phyloP scores from a whole-genome alignment of 2,888 invertebrate species.

The Dryocosmus kuriphilus region DNA sequence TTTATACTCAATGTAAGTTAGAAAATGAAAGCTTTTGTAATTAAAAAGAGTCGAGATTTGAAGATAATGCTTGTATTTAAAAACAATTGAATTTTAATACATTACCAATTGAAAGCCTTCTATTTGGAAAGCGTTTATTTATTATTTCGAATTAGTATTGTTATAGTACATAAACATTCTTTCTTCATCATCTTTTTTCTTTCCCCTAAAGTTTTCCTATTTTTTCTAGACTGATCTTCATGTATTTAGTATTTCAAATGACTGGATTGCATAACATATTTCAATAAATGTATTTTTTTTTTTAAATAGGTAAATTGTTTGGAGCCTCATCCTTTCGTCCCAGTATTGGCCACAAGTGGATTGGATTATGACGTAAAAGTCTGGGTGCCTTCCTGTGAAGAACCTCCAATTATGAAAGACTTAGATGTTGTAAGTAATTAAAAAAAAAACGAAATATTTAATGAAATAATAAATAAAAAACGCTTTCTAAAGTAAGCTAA shows the following conservation, averaged over 20 bases:
- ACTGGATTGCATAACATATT: too few species aligned
- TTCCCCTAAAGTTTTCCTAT: too few species aligned
- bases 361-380: conserved; percentile 95
- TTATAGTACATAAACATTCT: too few species aligned
- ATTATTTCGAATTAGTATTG: too few species aligned
- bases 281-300: background rate
- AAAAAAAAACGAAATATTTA: background rate
- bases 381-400: conserved; percentile 88
- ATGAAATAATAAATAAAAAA: background rate
- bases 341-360: conserved; percentile 94
- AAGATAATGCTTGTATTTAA: too few species aligned
- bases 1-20: too few species aligned
- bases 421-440: conserved; percentile 54
- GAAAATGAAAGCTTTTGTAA: background rate
- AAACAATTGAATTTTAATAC: too few species aligned
- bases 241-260: too few species aligned
- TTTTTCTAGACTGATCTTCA: too few species aligned
- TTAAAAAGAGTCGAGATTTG: background rate
- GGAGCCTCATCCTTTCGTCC: conserved; percentile 93
- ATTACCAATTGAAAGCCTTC: too few species aligned
- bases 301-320: conserved; percentile 89
- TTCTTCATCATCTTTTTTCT: too few species aligned
- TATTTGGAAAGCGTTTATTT: too few species aligned
- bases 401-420: conserved; percentile 59
- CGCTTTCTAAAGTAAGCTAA: background rate